Base-by-base conservation (phyloP, 2,888 invertebrate species). In the Macrophya alboannulata region DNA sequence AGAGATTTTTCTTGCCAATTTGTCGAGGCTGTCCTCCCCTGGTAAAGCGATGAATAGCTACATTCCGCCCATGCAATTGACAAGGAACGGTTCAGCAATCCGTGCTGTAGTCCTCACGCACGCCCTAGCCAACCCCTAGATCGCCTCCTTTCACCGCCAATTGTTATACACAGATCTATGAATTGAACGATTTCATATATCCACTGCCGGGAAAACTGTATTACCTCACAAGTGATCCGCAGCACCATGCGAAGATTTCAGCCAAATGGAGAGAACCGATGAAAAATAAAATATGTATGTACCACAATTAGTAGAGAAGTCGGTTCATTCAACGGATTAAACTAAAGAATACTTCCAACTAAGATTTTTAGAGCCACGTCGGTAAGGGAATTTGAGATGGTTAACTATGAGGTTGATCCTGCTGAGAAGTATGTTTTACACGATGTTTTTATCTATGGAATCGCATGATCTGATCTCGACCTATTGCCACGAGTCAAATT, bases 21-120 rank as follows among this genome's bases (percentile, higher is more conserved):
- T 71, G 48, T 83, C 83, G 83, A 48, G 45, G 48, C 65, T 83
- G 83, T 83, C 83, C 83, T 68, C 83, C 81, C 83, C 45, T 68
- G 48, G n/a, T 12, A 21, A 51, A 17, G 40, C 17, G n/a, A 31
- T 83, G 83, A 83, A 83, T 83, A 37, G 62, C 68, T 15, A 15
- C 12, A 48, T 25, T 25, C 68, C 83, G 83, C 83, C 83, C 83
- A 83, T 45, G 71, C 37, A 48, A 83, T 83, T 48, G 68, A 17
- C 48, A 65, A 68, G 31, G 51, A 83, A 68, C 37, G 48, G 25
- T 62, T 43, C 48, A 48, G n/a, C 68, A 17, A 48, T 68, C 68
- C 37, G 25, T n/a, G 45, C 10, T 43, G 17, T 31, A 25, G 40
- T 62, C 81, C 21, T 43, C 31, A 45, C 71, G 48, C 83, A 83